These are phyloP conservation scores for Timema podura DNA, from an alignment of 2,888 invertebrate genomes.

Conservation along the genomic window DNA sequence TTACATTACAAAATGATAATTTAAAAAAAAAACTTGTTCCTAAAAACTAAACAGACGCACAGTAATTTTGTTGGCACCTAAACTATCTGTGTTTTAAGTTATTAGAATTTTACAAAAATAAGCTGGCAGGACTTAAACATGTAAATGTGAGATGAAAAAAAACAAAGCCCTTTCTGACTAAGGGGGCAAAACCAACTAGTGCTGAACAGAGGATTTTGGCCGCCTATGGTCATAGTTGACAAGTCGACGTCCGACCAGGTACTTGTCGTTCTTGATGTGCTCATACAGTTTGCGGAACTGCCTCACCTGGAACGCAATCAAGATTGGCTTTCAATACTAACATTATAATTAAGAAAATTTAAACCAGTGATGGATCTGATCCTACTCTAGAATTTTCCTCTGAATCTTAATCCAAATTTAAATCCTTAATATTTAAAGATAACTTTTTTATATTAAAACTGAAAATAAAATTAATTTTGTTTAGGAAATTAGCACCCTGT, in stretches of 20 bases:
- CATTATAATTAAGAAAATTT: neutral
- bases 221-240: constrained; percentile 93
- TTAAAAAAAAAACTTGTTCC: too few species aligned
- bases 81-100: too few species aligned
- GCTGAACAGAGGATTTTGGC: constrained; percentile 44
- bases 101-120: too few species aligned
- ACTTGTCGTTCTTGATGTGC: constrained; percentile 99
- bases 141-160: too few species aligned
- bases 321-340: neutral
- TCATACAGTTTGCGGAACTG: constrained; percentile 94
- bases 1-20: too few species aligned
- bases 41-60: too few species aligned
- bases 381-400: too few species aligned
- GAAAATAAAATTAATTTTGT: too few species aligned
- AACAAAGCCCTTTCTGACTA: neutral
- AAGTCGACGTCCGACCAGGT: constrained; percentile 91
- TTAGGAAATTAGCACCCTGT: too few species aligned
- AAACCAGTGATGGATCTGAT: too few species aligned
- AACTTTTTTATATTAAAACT: constrained; percentile 38
- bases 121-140: too few species aligned
- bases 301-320: constrained; percentile 61
- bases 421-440: constrained; percentile 1
- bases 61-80: too few species aligned
- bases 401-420: neutral
- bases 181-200: constrained; percentile 3